phyloP scores from a whole-genome alignment of 2,113 vertebrate species.

The Falcunculus frontatus region DNA sequence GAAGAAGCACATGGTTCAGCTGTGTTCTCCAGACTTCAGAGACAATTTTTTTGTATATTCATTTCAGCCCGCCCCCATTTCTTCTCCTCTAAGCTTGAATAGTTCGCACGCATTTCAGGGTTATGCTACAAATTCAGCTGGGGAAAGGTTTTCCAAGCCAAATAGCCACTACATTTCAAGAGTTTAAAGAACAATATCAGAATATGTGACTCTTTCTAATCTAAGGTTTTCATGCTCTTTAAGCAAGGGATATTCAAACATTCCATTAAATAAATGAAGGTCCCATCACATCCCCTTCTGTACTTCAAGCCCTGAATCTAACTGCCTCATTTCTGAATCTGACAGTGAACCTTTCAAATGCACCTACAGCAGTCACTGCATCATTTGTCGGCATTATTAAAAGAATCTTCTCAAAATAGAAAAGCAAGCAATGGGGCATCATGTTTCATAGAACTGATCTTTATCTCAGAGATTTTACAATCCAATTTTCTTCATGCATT shows the following conservation, averaged over 20 bases:
- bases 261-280: background rate
- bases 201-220: background rate
- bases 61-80: background rate
- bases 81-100: background rate
- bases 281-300: background rate
- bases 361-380: background rate
- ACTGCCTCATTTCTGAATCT: conserved; percentile 10
- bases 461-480: conserved; percentile 50
- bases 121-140: background rate
- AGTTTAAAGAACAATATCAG: background rate
- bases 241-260: background rate
- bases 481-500: conserved; percentile 33
- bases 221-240: background rate
- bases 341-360: background rate
- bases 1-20: background rate
- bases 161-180: background rate
- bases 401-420: conserved; percentile 43
- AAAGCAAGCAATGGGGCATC: conserved; percentile 46
- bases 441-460: conserved; percentile 45
- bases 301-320: background rate
- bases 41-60: background rate
- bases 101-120: background rate
- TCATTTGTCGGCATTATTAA: conserved; percentile 48
- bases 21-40: background rate
- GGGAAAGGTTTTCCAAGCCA: background rate